Evolutionary conservation across 2,888 invertebrate genomes (phyloP).

Genomic region (Leucoma salicis): DNA sequence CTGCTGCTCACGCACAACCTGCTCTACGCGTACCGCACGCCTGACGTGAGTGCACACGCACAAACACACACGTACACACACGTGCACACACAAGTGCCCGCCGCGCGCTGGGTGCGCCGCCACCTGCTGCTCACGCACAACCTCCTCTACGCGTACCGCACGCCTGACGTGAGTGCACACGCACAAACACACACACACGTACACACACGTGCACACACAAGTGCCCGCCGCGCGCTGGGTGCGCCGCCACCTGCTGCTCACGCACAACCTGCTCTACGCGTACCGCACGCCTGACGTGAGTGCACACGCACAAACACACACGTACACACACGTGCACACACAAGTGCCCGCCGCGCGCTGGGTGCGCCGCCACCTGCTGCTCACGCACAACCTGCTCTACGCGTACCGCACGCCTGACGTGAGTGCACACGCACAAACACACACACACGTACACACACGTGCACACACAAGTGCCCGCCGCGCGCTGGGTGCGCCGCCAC

Average conservation of each 20-base stretch:
- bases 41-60: conserved; percentile 27
- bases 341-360: conserved; percentile 44
- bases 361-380: conserved; percentile 49
- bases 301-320: conserved; percentile 11
- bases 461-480: too few species aligned
- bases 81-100: conserved; percentile 25
- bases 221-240: conserved; percentile 49
- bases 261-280: conserved; percentile 63
- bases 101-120: conserved; percentile 51
- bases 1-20: conserved; percentile 62
- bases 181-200: conserved; percentile 11
- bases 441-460: not conserved
- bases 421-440: conserved; percentile 17
- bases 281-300: conserved; percentile 42
- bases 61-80: conserved; percentile 5
- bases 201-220: too few species aligned
- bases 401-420: too few species aligned
- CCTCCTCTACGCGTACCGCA: conserved; percentile 7
- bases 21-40: conserved; percentile 60
- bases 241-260: conserved; percentile 57
- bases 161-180: too few species aligned
- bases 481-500: conserved; percentile 57
- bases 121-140: conserved; percentile 35
- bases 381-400: conserved; percentile 10
- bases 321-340: too few species aligned